Evolutionary conservation across 2,888 invertebrate species (phyloP).

Genomic region (Macropis europaea): DNA sequence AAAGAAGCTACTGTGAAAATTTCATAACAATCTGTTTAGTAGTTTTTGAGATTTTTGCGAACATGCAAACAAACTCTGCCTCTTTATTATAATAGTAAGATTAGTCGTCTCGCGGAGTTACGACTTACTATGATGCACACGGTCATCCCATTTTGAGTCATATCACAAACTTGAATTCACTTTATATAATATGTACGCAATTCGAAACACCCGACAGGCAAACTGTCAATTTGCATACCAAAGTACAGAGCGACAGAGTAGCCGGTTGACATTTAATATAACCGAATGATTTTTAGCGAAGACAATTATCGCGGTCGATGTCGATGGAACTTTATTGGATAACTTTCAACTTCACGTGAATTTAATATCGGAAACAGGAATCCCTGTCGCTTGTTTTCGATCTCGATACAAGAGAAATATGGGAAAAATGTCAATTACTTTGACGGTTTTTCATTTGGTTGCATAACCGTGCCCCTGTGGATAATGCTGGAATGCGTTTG

Average conservation of each 20-base stretch:
- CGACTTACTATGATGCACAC: too few relatives aligned
- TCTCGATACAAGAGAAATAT: slow-evolving; percentile 6
- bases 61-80: too few relatives aligned
- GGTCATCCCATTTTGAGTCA: too few relatives aligned
- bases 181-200: too few relatives aligned
- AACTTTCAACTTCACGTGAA: background rate
- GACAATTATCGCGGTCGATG: background rate
- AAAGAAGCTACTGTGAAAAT: too few relatives aligned
- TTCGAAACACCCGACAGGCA: too few relatives aligned
- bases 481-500: background rate
- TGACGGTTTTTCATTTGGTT: background rate
- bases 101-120: too few relatives aligned
- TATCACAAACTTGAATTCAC: too few relatives aligned
- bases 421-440: slow-evolving; percentile 24
- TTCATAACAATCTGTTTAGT: too few relatives aligned
- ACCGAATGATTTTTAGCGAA: background rate
- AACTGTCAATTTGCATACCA: background rate
- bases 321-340: slow-evolving; percentile 1
- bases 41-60: too few relatives aligned
- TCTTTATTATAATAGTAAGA: too few relatives aligned
- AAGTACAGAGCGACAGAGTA: background rate
- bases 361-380: slow-evolving; percentile 15
- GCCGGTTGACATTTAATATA: background rate
- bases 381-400: background rate
- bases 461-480: background rate